These are phyloP conservation scores for Casuarius casuarius DNA, from an alignment of 2,113 vertebrate genomes.

Conservation along the genomic window DNA sequence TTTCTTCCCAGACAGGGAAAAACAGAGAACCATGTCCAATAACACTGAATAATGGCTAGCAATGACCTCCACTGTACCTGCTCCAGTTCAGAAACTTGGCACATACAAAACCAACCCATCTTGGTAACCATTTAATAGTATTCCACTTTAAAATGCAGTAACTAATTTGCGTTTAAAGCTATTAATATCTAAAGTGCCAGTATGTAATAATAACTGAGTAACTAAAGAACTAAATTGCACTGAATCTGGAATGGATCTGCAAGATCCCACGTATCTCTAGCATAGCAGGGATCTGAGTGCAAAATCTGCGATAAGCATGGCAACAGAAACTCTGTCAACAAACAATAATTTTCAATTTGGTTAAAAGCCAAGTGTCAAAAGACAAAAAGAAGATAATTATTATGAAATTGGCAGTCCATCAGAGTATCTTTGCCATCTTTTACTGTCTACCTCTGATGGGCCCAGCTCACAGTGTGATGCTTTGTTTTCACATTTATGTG, in stretches of 20 bases:
- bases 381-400: not conserved
- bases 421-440: not conserved
- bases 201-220: not conserved
- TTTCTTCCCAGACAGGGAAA: not conserved
- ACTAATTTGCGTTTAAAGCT: not conserved
- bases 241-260: not conserved
- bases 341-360: not conserved
- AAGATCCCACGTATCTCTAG: not conserved
- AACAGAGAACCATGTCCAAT: not conserved
- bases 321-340: not conserved
- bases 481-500: not conserved
- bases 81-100: not conserved
- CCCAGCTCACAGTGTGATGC: not conserved
- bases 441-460: not conserved
- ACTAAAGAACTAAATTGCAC: not conserved
- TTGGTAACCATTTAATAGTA: not conserved
- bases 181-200: not conserved
- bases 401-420: not conserved
- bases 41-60: not conserved
- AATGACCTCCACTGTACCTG: not conserved
- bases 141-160: not conserved
- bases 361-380: not conserved
- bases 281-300: not conserved
- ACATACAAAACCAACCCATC: not conserved
- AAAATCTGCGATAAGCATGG: not conserved